Evolutionary conservation across 2,113 vertebrate species (phyloP).

Genomic region (Ahaetulla prasina): DNA sequence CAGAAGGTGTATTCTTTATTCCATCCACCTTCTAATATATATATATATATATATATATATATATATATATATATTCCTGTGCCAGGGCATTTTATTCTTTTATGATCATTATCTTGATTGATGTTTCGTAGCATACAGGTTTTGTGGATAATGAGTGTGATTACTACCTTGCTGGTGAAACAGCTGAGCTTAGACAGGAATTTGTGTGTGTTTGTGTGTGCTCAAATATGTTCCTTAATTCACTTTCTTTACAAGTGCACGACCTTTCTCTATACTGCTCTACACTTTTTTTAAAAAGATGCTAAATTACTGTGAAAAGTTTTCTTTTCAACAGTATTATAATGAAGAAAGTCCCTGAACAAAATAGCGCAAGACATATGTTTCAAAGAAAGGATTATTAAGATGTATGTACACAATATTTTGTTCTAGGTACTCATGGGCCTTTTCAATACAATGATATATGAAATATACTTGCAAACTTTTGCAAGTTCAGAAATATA

Average conservation of each 20-base stretch:
- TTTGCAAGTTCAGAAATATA: background rate
- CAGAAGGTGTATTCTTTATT: conserved; percentile 4
- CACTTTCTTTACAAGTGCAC: conserved; percentile 30
- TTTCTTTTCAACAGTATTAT: background rate
- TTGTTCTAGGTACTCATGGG: background rate
- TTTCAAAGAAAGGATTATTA: background rate
- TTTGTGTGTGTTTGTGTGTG: background rate
- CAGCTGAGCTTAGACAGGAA: conserved; percentile 28
- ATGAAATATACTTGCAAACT: background rate
- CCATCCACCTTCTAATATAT: background rate
- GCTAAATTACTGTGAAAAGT: background rate
- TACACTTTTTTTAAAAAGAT: background rate
- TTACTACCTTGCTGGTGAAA: conserved; percentile 24
- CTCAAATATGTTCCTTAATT: conserved; percentile 35
- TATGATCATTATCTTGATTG: conserved; percentile 21
- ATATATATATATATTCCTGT: background rate
- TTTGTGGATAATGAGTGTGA: conserved; percentile 41
- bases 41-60: background rate
- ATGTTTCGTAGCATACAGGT: conserved; percentile 25
- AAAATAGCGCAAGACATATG: background rate
- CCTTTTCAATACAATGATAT: background rate
- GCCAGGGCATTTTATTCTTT: conserved; percentile 21
- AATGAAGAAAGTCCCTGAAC: background rate
- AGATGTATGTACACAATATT: background rate
- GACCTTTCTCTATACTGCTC: background rate